Conservation (phyloP, 2,888 invertebrate species). For the Isotomurus palustris region DNA sequence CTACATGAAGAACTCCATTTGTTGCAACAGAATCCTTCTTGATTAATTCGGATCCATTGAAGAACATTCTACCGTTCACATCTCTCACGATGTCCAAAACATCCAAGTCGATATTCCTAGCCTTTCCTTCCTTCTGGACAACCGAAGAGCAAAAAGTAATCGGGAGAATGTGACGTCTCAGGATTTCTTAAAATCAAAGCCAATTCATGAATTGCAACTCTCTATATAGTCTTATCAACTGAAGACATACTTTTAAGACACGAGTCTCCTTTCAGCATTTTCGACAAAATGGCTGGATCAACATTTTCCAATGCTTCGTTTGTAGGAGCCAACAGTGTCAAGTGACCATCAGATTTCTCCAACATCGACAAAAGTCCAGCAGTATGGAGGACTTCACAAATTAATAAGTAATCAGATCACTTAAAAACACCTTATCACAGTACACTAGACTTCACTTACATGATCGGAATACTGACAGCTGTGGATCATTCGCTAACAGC, state of each 20-base stretch:
- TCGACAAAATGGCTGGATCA: conserved; percentile 54
- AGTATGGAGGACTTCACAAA: conserved; percentile 56
- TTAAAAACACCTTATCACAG: too few relatives aligned
- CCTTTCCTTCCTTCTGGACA: conserved; percentile 56
- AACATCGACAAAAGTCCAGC: conserved; percentile 57
- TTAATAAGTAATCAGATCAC: conserved; percentile 1
- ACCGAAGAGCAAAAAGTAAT: conserved; percentile 64
- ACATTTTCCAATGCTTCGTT: conserved; percentile 62
- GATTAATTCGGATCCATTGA: conserved; percentile 57
- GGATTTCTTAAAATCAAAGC: conserved; percentile 49
- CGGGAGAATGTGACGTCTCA: conserved; percentile 63
- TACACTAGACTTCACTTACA: conserved; percentile 46
- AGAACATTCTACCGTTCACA: conserved; percentile 55
- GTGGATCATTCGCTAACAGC: conserved; percentile 57
- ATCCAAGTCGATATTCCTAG: conserved; percentile 55
- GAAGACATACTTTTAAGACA: conserved; percentile 58
- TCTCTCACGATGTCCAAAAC: conserved; percentile 54
- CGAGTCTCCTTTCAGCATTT: conserved; percentile 57
- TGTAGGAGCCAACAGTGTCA: conserved; percentile 60
- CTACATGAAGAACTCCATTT: conserved; percentile 68
- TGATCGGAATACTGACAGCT: conserved; percentile 58
- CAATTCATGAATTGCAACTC: background rate
- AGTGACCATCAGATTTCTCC: conserved; percentile 52
- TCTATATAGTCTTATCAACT: background rate
- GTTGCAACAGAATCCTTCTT: conserved; percentile 61